These are phyloP conservation scores for Catamblyrhynchus diadema DNA, from an alignment of 2,797 vertebrate genomes.

Conservation along the genomic window DNA sequence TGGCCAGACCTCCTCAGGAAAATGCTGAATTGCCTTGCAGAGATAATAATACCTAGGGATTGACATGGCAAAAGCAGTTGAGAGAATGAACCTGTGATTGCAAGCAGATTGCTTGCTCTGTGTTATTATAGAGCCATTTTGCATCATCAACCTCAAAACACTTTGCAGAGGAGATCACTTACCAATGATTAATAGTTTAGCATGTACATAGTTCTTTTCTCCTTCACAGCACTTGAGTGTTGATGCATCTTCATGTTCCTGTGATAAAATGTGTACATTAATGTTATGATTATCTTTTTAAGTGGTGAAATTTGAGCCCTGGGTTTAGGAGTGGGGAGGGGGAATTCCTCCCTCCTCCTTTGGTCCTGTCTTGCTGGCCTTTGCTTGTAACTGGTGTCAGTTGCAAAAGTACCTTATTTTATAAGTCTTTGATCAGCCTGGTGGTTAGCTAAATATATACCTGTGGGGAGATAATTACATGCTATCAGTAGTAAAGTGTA, in stretches of 20 bases:
- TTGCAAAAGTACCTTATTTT: slow-evolving; percentile 6
- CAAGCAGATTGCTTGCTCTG: not conserved
- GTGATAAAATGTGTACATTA: not conserved
- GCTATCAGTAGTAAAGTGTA: slow-evolving; percentile 54
- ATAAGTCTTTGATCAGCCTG: slow-evolving; percentile 35
- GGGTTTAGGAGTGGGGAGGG: not conserved
- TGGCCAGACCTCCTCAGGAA: slow-evolving; percentile 22
- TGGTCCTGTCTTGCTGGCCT: not conserved
- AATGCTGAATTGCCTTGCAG: not conserved
- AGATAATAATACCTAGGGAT: not conserved
- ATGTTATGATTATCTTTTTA: not conserved
- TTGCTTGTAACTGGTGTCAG: not conserved
- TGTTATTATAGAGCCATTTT: slow-evolving; percentile 27
- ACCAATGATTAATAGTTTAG: slow-evolving; percentile 27
- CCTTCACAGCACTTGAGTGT: not conserved
- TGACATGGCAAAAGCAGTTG: slow-evolving; percentile 32
- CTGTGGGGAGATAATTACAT: slow-evolving; percentile 63
- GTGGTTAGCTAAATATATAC: slow-evolving; percentile 59
- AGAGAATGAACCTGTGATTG: slow-evolving; percentile 17
- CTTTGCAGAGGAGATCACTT: slow-evolving; percentile 14
- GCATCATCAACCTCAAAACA: slow-evolving; percentile 28
- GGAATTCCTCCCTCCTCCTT: not conserved
- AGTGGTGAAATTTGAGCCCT: not conserved
- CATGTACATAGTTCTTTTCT: not conserved
- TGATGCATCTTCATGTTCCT: not conserved